phyloP scores from a whole-genome alignment of 2,888 invertebrate species.

The Yponomeuta malinellus region DNA sequence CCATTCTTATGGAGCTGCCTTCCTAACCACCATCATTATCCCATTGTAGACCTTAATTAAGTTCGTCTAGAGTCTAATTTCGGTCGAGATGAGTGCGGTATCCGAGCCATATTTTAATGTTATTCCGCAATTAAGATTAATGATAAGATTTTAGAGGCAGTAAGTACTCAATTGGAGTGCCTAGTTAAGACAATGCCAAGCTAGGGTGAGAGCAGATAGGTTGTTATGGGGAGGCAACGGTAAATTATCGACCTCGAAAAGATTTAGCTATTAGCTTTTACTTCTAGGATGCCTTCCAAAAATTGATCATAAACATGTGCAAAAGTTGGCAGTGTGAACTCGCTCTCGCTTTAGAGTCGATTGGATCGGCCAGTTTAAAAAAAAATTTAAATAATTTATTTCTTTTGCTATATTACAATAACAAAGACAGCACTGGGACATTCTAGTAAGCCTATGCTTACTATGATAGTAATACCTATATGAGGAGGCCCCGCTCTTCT shows the following conservation, averaged over 20 bases:
- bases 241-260: neutral
- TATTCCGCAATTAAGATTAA: slow-evolving; percentile 75
- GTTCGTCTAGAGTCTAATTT: slow-evolving; percentile 40
- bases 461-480: no score
- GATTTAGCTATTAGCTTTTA: no score
- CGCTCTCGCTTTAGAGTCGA: neutral
- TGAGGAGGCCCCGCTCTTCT: no score
- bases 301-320: neutral
- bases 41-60: slow-evolving; percentile 44
- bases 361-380: no score
- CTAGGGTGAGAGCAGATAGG: neutral
- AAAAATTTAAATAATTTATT: no score
- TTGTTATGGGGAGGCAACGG: neutral
- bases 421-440: no score
- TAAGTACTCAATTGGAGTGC: slow-evolving; percentile 74
- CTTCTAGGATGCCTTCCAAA: neutral
- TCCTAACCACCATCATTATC: slow-evolving; percentile 56
- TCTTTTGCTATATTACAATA: no score
- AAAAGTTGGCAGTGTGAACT: neutral
- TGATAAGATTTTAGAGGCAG: slow-evolving; percentile 69
- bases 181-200: slow-evolving; percentile 49
- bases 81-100: slow-evolving; percentile 34
- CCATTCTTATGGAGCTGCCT: slow-evolving; percentile 66
- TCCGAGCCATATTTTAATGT: slow-evolving; percentile 70
- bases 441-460: no score